Conservation (phyloP, 2,113 vertebrate species). For the Alouatta palliata region DNA sequence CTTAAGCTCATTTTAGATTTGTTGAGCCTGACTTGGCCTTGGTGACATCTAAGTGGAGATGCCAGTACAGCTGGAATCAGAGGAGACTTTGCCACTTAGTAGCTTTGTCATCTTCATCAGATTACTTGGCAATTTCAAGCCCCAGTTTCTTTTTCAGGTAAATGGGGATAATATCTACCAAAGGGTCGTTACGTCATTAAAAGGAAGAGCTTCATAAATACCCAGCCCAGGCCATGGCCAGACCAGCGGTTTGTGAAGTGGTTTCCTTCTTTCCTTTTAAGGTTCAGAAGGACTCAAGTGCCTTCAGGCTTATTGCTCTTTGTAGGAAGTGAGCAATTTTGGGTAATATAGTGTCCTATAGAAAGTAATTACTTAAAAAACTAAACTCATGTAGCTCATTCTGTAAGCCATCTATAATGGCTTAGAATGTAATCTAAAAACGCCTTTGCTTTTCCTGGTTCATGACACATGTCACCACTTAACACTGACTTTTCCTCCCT, state of each 20-base stretch:
- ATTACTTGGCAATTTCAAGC: background rate
- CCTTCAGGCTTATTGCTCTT: background rate
- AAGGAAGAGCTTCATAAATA: background rate
- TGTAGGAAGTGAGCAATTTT: background rate
- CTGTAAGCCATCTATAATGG: background rate
- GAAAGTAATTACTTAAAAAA: conserved; percentile 8
- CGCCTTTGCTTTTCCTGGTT: background rate
- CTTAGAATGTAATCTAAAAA: conserved; percentile 9
- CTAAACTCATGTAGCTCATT: background rate
- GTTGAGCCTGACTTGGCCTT: background rate
- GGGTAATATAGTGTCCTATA: background rate
- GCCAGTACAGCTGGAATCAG: background rate
- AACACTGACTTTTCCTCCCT: background rate
- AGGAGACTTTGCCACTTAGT: background rate
- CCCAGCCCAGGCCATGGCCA: background rate
- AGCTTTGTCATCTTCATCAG: background rate
- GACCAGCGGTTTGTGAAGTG: background rate
- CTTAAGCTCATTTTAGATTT: background rate
- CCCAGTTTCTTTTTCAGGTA: conserved; percentile 17
- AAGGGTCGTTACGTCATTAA: background rate
- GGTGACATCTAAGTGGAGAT: background rate
- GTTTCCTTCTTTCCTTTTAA: background rate
- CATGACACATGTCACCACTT: background rate
- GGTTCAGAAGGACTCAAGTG: background rate
- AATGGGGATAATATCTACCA: background rate